Base-by-base conservation (phyloP, 1,140 invertebrate genomes). In the Cecropterus lyciades region DNA sequence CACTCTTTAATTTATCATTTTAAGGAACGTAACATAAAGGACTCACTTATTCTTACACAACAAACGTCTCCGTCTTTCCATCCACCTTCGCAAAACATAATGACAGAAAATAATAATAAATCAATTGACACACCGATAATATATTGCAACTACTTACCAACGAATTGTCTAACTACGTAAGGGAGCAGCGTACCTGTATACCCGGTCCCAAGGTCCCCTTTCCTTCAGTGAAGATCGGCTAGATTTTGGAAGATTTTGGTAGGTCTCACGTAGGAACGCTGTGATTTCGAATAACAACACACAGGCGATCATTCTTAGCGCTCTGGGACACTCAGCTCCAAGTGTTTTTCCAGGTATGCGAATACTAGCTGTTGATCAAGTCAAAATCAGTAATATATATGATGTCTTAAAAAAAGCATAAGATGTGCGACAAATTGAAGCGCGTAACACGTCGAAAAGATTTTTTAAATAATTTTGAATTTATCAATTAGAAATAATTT, bases 271-370 rank as follows among this genome's bases (percentile, higher is more conserved):
- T 15, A 99, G 91, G 87, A 99, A 99, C 0, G 98, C 95, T 0
- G 99, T 99, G 24, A 99, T 99, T 94, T 99, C 99, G 73, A 98
- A 94, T 3, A 99, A 93, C 3, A 99, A 93, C 40, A 98, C 95
- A 85, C 98, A 99, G 0, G 98, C 98, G 9, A 99, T 94, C 67
- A 99, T 93, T 77, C 98, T 95, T 6, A 99, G 92, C 0, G 98
- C 97, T 62, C 98, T 95, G 0, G 99, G 99, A 92, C 99, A 99
- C 55, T 93, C 94, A 0, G 90, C 86, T 10, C 92, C 91, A 8
- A 92, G 75, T 16, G 95, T 94, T 16, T 96, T 95, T 48, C 98
- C 98, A 67, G 96, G 96, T 0, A 95, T 92, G 85, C 98, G 96
- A 9, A 99, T 97, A 66, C 97, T 98, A 0, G 97, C 97, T 98